Percentiles rank a stretch among this genome's conserved stretches.
Evolutionary conservation across 2,888 invertebrate species (phyloP).

Genomic region (Homarus gammarus): DNA sequence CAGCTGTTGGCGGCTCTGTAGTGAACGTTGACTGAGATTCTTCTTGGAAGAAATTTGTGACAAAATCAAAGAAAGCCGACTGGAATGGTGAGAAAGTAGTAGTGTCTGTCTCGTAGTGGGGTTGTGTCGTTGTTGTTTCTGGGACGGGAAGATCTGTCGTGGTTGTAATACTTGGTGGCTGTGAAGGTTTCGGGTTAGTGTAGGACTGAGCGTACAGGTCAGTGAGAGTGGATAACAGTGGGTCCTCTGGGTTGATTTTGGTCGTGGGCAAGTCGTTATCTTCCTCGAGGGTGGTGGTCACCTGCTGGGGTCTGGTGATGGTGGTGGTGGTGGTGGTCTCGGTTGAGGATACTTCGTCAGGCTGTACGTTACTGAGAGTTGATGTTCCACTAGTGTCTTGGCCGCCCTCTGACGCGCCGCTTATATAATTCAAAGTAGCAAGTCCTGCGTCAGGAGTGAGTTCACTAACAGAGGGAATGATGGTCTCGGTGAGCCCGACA

Average conservation of each 20-base stretch:
- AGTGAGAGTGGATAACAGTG: constrained; percentile 12
- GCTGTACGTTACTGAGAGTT: not conserved
- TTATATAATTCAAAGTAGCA: not conserved
- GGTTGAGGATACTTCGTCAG: not conserved
- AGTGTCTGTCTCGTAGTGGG: not conserved
- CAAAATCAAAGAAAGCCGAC: constrained; percentile 33
- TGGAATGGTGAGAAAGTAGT: constrained; percentile 7
- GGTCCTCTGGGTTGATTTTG: not conserved
- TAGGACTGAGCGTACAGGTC: constrained; percentile 32
- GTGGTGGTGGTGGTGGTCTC: not conserved
- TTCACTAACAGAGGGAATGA: constrained; percentile 19
- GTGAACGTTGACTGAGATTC: not conserved
- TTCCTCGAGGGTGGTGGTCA: not conserved
- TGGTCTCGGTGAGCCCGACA: constrained; percentile 17
- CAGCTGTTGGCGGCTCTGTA: not conserved
- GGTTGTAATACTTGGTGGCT: not conserved
- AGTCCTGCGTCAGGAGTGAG: not conserved
- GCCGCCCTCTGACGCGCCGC: not conserved
- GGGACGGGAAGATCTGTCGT: too few species aligned
- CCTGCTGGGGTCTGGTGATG: not conserved
- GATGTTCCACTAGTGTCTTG: not conserved
- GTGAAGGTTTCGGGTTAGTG: not conserved
- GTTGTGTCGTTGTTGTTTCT: not conserved
- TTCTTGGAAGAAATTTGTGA: constrained; percentile 22
- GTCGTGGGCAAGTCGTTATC: not conserved